Evolutionary conservation across 2,797 vertebrate species (phyloP).

Genomic region (Sebastes kiyomatsui): DNA sequence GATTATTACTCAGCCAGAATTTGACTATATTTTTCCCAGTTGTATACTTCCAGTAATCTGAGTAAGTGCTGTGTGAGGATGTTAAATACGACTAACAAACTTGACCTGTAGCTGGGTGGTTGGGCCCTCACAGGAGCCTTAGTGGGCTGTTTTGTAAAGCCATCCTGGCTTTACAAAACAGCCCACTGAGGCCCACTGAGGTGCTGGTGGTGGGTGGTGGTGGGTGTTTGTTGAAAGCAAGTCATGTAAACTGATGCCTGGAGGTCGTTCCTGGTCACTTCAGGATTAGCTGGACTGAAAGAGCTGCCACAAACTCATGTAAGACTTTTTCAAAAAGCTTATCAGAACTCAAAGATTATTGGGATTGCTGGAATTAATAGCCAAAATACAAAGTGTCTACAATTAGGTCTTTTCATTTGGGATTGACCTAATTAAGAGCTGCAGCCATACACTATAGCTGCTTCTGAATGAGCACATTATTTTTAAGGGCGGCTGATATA

Average conservation of each 20-base stretch:
- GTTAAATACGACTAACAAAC: neutral
- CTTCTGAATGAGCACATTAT: neutral
- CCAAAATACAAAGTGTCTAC: neutral
- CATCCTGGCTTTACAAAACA: too few relatives aligned
- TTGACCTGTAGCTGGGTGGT: constrained; percentile 1
- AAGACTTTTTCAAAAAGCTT: constrained; percentile 19
- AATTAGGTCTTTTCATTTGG: neutral
- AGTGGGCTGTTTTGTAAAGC: constrained; percentile 40
- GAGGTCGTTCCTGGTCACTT: constrained; percentile 51
- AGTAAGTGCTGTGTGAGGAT: neutral
- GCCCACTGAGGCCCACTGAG: too few relatives aligned
- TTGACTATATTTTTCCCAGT: neutral
- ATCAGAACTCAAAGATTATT: neutral
- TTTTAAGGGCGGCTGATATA: neutral
- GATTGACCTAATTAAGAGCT: neutral
- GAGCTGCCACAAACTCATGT: constrained; percentile 33
- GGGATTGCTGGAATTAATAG: neutral
- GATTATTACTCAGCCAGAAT: neutral
- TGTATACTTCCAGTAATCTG: neutral
- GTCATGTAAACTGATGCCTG: constrained; percentile 61
- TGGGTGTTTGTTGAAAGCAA: constrained; percentile 57
- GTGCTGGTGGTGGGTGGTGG: too few relatives aligned
- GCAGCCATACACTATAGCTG: neutral
- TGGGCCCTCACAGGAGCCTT: constrained; percentile 25
- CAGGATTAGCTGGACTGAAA: constrained; percentile 51